Base-by-base conservation (phyloP, 2,888 invertebrate genomes). In the Drosophila siamana region DNA sequence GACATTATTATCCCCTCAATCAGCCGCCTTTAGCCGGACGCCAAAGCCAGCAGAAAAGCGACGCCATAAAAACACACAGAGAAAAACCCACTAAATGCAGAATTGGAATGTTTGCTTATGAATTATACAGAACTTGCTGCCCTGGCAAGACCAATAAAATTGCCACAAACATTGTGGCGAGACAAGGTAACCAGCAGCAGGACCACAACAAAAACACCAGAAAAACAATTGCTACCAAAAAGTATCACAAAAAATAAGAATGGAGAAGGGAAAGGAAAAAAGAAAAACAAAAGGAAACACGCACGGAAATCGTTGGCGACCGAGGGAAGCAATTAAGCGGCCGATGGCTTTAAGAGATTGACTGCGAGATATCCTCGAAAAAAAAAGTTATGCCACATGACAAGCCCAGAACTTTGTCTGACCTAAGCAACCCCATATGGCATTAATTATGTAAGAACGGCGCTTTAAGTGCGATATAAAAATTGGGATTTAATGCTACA, bases 1-100 rank as follows among this genome's bases (percentile, higher is more conserved):
- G 80, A 56, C 57, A 51, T 69, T 85, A 82, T 82, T 87, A 87
- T 85, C 76, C 67, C 77, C 56, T 57, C 59, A 77, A 80, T 76
- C 73, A 55, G 64, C 0, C 41, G 71, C 22, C 50, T 9, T 13
- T 11, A n/a, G 55, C 24, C 44, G 46, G 57, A 56, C 51, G 46
- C 59, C 22, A 41, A 41, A n/a, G 19, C 40, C n/a, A n/a, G n/a
- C n/a, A n/a, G n/a, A 24, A 46, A 16, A 48, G 26, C 30, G 46
- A 38, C 24, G 13, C 9, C 15, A 24, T 11, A 44, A 40, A 30
- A 64, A 28, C 19, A 36, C 19, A 36, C 46, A 41, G 26, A 57
- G 51, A 54, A 59, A 40, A 41, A 44, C 11, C 24, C 36, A 24
- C 36, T 22, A 62, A 48, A 26, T 48, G 55, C 16, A 62, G 54